Evolutionary conservation across 1,140 invertebrate genomes (phyloP).

Genomic region (Listronotus bonariensis): DNA sequence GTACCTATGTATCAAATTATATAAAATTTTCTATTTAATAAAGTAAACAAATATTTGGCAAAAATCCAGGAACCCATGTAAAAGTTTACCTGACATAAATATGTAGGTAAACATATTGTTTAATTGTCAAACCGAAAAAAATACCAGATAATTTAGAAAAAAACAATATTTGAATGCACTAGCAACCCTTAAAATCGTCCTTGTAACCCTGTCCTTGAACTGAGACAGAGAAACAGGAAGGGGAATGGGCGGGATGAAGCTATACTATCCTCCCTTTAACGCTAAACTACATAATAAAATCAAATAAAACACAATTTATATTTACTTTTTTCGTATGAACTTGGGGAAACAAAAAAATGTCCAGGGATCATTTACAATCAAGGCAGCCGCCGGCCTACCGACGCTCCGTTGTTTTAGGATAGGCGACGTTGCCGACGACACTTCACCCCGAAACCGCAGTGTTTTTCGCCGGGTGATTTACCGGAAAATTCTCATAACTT

Average conservation of each 20-base stretch:
- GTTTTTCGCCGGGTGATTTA: background rate
- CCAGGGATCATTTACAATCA: slow-evolving; percentile 16
- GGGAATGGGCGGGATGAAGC: slow-evolving; percentile 3
- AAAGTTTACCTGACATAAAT: too few relatives aligned
- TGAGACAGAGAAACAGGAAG: slow-evolving; percentile 6
- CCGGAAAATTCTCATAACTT: background rate
- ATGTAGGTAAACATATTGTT: too few relatives aligned
- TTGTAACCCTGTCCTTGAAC: slow-evolving; percentile 14
- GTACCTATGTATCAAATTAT: too few relatives aligned
- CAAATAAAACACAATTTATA: background rate
- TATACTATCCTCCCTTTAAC: too few relatives aligned
- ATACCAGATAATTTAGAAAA: background rate
- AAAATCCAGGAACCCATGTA: too few relatives aligned
- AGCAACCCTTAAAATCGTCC: slow-evolving; percentile 1
- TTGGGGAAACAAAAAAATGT: slow-evolving; percentile 6
- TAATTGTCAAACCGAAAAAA: too few relatives aligned
- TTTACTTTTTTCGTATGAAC: slow-evolving; percentile 10
- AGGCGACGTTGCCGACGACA: slow-evolving; percentile 22
- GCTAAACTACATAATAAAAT: background rate
- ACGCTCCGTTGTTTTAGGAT: slow-evolving; percentile 10
- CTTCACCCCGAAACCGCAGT: slow-evolving; percentile 3
- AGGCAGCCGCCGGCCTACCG: slow-evolving; percentile 17
- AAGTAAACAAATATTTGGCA: too few relatives aligned
- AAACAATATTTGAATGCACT: background rate
- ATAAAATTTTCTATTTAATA: too few relatives aligned